phyloP scores from a whole-genome alignment of 1,140 invertebrate genomes.

The Magallana ariakensis region DNA sequence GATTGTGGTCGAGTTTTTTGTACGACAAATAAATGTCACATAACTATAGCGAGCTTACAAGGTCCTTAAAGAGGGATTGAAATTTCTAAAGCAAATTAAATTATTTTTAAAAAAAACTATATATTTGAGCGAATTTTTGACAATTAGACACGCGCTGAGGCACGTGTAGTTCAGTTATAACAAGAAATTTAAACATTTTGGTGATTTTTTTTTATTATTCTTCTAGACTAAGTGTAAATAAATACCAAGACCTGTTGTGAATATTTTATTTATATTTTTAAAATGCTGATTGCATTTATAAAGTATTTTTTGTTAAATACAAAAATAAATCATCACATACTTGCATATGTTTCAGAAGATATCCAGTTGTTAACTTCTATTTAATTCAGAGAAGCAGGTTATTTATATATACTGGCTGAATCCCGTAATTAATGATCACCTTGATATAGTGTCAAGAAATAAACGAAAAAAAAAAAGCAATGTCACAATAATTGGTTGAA shows the following conservation, averaged over 20 bases:
- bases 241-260: background rate
- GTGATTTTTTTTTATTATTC: background rate
- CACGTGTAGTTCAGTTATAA: background rate
- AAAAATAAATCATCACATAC: background rate
- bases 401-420: background rate
- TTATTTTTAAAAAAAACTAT: background rate
- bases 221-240: background rate
- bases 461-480: background rate
- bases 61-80: slow-evolving; percentile 1
- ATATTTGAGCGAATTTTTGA: background rate
- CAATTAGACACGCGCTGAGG: background rate
- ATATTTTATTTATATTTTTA: background rate
- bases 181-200: background rate
- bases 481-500: background rate
- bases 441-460: background rate
- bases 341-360: slow-evolving; percentile 10
- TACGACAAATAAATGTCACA: slow-evolving; percentile 34
- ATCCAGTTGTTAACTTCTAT: background rate
- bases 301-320: background rate
- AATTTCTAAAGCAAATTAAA: background rate
- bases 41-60: slow-evolving; percentile 1
- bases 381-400: background rate
- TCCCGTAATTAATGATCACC: background rate
- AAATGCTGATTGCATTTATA: too few species aligned
- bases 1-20: background rate